A percentile compares a stretch with the other conserved stretches of the same genome.
Conservation (phyloP, 2,797 vertebrate genomes). For the Silurus aristotelis region DNA sequence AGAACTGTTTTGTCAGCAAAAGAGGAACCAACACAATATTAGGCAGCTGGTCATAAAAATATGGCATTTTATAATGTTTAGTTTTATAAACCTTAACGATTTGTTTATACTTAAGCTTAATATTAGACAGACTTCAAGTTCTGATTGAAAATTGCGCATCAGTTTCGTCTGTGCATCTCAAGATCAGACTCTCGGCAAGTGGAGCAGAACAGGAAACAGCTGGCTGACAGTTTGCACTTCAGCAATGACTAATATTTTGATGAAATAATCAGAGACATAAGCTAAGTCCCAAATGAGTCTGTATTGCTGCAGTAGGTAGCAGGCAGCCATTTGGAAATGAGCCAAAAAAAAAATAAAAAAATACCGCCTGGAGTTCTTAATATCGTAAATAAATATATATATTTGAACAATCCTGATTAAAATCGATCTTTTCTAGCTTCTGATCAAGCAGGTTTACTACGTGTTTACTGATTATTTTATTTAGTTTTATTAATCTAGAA, state of each 20-base stretch:
- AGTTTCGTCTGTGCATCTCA: background rate
- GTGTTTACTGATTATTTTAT: no score
- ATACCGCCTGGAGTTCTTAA: background rate
- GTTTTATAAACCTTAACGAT: background rate
- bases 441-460: no score
- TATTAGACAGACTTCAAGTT: background rate
- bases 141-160: background rate
- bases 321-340: background rate
- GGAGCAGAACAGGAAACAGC: conserved; percentile 12
- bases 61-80: no score
- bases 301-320: background rate
- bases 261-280: conserved; percentile 12
- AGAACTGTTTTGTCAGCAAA: no score
- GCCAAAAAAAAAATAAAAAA: background rate
- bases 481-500: no score
- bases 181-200: background rate
- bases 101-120: background rate
- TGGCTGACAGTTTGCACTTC: conserved; percentile 20
- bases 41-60: no score
- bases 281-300: conserved; percentile 8
- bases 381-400: background rate
- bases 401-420: no score
- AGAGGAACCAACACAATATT: no score
- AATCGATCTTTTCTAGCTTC: no score
- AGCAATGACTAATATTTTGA: conserved; percentile 22